Conservation (phyloP, 1,140 invertebrate genomes). For the Conopomorpha cramerella region DNA sequence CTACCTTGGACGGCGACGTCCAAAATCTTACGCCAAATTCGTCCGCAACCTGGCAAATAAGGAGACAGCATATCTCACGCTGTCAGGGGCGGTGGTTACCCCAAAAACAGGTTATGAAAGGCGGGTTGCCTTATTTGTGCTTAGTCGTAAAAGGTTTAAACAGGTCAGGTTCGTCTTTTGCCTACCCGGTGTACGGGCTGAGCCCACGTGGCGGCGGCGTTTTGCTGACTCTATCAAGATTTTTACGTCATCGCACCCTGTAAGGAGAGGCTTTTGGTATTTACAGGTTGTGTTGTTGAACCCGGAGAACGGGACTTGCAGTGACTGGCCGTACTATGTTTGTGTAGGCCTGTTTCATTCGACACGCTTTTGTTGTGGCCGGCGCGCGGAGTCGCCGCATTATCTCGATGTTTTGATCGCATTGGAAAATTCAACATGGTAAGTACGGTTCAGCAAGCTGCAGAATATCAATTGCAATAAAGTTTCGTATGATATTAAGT, state of each 20-base stretch:
- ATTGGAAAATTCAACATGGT: too few species aligned
- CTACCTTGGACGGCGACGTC: too few species aligned
- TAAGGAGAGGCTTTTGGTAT: constrained; percentile 27
- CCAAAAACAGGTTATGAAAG: constrained; percentile 57
- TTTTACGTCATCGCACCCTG: constrained; percentile 30
- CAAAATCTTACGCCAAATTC: neutral
- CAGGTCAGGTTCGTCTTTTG: constrained; percentile 38
- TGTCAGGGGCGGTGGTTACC: constrained; percentile 37
- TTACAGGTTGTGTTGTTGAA: constrained; percentile 25
- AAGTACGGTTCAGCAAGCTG: too few species aligned
- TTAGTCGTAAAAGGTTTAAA: constrained; percentile 56
- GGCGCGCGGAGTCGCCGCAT: too few species aligned
- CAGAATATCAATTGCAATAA: too few species aligned
- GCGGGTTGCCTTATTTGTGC: constrained; percentile 52
- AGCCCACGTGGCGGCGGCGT: constrained; percentile 40
- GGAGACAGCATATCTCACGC: constrained; percentile 14
- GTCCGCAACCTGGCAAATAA: too few species aligned
- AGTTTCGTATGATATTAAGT: too few species aligned
- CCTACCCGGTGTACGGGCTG: too few species aligned
- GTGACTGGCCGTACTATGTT: neutral
- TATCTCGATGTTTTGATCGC: too few species aligned
- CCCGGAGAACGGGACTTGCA: neutral
- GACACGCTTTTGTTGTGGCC: too few species aligned
- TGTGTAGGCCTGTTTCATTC: neutral
- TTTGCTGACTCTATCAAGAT: constrained; percentile 23